Evolutionary conservation across 2,888 invertebrate species (phyloP).

Genomic region (Lamellibrachia columna): DNA sequence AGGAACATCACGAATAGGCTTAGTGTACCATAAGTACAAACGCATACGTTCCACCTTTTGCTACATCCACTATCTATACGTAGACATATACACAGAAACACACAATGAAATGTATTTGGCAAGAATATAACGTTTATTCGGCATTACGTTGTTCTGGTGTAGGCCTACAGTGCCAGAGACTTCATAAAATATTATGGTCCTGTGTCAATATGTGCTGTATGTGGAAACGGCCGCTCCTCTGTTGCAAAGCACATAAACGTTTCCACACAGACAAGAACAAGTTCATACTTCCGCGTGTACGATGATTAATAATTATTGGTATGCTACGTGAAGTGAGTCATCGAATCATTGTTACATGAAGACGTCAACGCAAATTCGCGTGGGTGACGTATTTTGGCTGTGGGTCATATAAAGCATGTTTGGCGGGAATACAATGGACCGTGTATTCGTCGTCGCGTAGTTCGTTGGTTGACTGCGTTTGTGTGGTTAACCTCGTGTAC

Average conservation of each 20-base stretch:
- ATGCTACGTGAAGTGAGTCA: background rate
- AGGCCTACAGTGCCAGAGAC: background rate
- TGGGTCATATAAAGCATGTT: background rate
- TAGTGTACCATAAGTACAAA: too few relatives aligned
- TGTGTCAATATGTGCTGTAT: background rate
- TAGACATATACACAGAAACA: too few relatives aligned
- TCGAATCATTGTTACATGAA: background rate
- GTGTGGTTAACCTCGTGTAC: background rate
- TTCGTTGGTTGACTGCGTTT: background rate
- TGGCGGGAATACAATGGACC: background rate
- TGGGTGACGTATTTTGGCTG: background rate
- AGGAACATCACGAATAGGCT: too few relatives aligned
- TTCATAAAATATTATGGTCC: background rate
- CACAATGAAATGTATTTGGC: too few relatives aligned
- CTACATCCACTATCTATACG: too few relatives aligned
- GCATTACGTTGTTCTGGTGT: background rate
- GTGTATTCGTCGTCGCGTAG: background rate
- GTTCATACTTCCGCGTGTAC: background rate
- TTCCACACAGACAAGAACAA: background rate
- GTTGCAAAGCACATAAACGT: background rate
- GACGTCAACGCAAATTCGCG: background rate
- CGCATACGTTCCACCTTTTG: too few relatives aligned
- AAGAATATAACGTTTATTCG: too few relatives aligned
- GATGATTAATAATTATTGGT: background rate
- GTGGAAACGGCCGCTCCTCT: background rate